Evolutionary conservation across 1,140 invertebrate genomes (phyloP).

Genomic region (Drosophila melanogaster): DNA sequence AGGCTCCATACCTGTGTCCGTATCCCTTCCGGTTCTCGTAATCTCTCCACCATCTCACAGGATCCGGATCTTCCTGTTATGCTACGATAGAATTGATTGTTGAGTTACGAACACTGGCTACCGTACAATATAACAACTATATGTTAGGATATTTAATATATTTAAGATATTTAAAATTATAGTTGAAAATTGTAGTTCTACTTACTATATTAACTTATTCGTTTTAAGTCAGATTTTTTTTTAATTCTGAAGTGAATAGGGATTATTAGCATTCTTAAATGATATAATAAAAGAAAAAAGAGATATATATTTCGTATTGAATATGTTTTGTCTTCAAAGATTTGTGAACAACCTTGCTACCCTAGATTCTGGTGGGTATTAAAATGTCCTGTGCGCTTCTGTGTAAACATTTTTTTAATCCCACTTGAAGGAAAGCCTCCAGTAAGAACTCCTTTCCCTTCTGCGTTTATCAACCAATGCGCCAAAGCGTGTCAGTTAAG

Average conservation of each 20-base stretch:
- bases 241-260: too few relatives aligned
- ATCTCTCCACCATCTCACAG: slow-evolving; percentile 28
- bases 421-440: slow-evolving; percentile 67
- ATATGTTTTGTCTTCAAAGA: background rate
- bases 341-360: background rate
- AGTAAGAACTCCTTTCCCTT: slow-evolving; percentile 46
- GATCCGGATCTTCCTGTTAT: slow-evolving; percentile 31
- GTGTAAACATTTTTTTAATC: slow-evolving; percentile 61
- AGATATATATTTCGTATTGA: background rate
- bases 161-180: background rate
- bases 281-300: too few relatives aligned
- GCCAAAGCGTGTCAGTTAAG: slow-evolving; percentile 77
- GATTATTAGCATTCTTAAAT: too few relatives aligned
- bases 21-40: slow-evolving; percentile 71
- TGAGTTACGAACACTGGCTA: background rate
- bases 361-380: slow-evolving; percentile 24
- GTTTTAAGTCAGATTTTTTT: too few relatives aligned
- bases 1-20: slow-evolving; percentile 50
- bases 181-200: background rate
- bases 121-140: background rate
- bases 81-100: background rate
- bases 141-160: too few relatives aligned
- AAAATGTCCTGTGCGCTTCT: slow-evolving; percentile 36
- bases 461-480: slow-evolving; percentile 70
- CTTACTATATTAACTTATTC: too few relatives aligned